A percentile compares a stretch with the other conserved stretches of the same genome.
Conservation (phyloP, 2,888 invertebrate genomes). For the Cremastinae sp. region DNA sequence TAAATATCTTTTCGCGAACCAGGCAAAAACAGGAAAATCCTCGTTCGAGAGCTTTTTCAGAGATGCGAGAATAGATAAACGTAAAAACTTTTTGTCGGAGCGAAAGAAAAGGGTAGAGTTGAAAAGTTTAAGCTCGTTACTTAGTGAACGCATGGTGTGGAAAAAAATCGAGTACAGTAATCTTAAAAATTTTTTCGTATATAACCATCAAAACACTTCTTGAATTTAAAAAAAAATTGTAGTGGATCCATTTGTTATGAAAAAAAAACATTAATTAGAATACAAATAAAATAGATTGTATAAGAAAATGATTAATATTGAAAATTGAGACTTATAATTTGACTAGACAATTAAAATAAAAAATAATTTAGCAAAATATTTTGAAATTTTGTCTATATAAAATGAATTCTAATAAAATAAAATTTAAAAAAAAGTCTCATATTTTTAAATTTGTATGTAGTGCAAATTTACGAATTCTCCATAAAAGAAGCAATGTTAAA, state of each 20-base stretch:
- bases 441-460: too few relatives aligned
- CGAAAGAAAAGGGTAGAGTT: constrained; percentile 3
- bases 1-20: background rate
- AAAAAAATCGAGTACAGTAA: background rate
- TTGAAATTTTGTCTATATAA: too few relatives aligned
- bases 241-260: background rate
- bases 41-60: background rate
- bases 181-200: constrained; percentile 3
- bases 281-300: background rate
- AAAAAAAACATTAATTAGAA: background rate
- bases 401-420: too few relatives aligned
- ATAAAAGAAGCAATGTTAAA: too few relatives aligned
- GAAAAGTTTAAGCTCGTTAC: constrained; percentile 25
- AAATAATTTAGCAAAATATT: too few relatives aligned
- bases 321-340: too few relatives aligned
- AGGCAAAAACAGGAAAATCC: constrained; percentile 33
- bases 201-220: too few relatives aligned
- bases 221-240: too few relatives aligned
- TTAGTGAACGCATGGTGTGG: background rate
- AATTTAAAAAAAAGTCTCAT: too few relatives aligned
- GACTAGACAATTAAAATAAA: too few relatives aligned
- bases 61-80: background rate
- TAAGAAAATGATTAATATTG: too few relatives aligned
- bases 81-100: constrained; percentile 27
- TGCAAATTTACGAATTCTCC: too few relatives aligned